These are phyloP conservation scores for Anarhynchus alexandrinus DNA, from an alignment of 2,113 vertebrate species.

Conservation along the genomic window DNA sequence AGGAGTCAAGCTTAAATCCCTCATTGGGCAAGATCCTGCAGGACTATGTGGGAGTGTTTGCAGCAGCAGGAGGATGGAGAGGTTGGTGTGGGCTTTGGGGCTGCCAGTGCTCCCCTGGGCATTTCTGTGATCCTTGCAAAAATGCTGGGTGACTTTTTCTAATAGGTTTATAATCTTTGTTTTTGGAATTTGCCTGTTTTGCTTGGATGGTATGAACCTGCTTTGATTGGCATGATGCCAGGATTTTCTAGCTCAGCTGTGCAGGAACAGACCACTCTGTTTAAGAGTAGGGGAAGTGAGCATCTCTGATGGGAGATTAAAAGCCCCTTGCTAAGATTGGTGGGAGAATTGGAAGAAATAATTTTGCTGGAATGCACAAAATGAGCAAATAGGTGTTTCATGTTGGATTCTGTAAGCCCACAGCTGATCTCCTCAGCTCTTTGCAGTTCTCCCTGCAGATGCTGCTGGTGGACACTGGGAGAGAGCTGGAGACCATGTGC, in stretches of 20 bases:
- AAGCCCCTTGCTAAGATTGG: not conserved
- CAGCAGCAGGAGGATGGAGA: not conserved
- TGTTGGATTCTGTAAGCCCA: not conserved
- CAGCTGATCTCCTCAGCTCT: not conserved
- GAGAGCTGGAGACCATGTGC: not conserved
- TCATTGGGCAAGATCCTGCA: not conserved
- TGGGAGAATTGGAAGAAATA: not conserved
- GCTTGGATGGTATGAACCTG: not conserved
- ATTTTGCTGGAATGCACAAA: not conserved
- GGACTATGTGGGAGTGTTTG: fast-evolving
- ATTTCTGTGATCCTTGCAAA: not conserved
- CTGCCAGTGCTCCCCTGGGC: not conserved
- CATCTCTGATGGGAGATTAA: not conserved
- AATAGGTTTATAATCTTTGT: not conserved
- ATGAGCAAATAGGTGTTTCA: not conserved
- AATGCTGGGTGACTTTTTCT: not conserved
- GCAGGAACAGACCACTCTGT: not conserved
- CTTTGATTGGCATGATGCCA: not conserved
- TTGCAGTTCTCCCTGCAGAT: not conserved
- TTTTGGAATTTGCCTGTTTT: not conserved
- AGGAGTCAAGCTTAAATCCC: not conserved
- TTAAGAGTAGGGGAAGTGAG: not conserved
- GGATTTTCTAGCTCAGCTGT: not conserved
- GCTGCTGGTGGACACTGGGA: not conserved
- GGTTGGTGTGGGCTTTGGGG: fast-evolving